These are phyloP conservation scores for Thysanoteuthis rhombus DNA, from an alignment of 2,888 invertebrate species.

Conservation along the genomic window DNA sequence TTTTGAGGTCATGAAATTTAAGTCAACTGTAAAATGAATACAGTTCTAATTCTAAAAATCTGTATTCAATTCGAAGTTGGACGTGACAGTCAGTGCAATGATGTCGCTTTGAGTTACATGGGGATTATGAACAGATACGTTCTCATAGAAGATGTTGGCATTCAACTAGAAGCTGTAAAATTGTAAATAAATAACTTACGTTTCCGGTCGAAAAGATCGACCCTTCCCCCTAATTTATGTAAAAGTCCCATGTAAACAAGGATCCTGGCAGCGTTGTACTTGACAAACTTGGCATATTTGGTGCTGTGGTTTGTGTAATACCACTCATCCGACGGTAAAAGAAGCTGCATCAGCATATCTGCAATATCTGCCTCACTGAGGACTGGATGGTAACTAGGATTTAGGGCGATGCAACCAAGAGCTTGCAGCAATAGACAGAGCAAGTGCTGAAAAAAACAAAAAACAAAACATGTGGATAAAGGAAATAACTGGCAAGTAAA, in stretches of 20 bases:
- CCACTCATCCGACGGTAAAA: constrained; percentile 77
- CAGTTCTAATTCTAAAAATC: too few relatives aligned
- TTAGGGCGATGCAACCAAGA: constrained; percentile 73
- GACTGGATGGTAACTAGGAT: constrained; percentile 72
- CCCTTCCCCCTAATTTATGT: constrained; percentile 73
- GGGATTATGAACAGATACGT: too few relatives aligned
- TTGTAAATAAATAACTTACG: constrained; percentile 64
- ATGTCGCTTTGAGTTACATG: too few relatives aligned
- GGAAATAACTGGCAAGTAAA: too few relatives aligned
- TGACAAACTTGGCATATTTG: constrained; percentile 74
- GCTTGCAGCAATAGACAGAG: constrained; percentile 75
- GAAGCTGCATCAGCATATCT: constrained; percentile 74
- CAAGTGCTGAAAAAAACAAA: constrained; percentile 71
- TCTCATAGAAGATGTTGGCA: too few relatives aligned
- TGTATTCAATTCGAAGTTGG: too few relatives aligned
- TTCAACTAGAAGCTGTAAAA: not conserved
- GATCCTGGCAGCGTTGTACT: constrained; percentile 75
- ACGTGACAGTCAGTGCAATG: too few relatives aligned
- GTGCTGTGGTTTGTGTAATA: constrained; percentile 77
- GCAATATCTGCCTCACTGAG: constrained; percentile 73
- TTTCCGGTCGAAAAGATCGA: constrained; percentile 73
- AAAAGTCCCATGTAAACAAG: constrained; percentile 76
- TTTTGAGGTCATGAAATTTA: too few relatives aligned
- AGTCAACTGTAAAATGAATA: too few relatives aligned
- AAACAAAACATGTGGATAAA: too few relatives aligned